A percentile compares a stretch with the other conserved stretches of the same genome.
Conservation (phyloP, 2,113 vertebrate species). For the Ariopsis seemanni region DNA sequence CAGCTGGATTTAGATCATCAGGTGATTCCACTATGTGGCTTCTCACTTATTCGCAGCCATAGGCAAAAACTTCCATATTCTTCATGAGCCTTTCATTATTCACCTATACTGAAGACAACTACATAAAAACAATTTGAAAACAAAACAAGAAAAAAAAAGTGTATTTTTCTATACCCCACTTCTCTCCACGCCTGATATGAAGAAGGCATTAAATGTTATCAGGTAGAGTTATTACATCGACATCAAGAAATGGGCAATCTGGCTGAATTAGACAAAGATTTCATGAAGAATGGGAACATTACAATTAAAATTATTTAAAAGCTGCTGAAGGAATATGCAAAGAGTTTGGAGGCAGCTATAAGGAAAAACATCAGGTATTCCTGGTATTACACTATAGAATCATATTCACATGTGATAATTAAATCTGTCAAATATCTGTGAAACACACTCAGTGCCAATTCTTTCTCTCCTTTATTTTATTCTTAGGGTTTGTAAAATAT, state of each 20-base stretch:
- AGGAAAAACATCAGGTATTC: background rate
- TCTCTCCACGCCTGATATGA: background rate
- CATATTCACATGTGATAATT: background rate
- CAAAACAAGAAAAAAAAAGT: too few species aligned
- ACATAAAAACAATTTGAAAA: too few species aligned
- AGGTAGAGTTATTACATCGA: background rate
- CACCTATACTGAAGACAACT: too few species aligned
- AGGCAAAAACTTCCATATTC: too few species aligned
- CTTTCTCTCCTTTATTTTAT: background rate
- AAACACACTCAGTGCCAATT: background rate
- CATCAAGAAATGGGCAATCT: background rate
- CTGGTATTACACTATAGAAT: background rate
- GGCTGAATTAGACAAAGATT: background rate
- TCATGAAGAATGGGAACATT: background rate
- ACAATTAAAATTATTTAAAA: background rate
- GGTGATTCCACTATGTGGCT: too few species aligned
- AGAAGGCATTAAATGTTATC: background rate
- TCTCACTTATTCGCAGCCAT: too few species aligned
- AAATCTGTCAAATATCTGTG: background rate
- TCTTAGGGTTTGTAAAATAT: background rate
- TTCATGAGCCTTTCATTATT: too few species aligned
- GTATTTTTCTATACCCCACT: background rate
- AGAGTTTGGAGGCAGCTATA: background rate
- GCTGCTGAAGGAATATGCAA: too few species aligned
- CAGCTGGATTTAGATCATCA: too few species aligned